Conservation (phyloP, 2,113 vertebrate genomes). For the Oenanthe melanoleuca region DNA sequence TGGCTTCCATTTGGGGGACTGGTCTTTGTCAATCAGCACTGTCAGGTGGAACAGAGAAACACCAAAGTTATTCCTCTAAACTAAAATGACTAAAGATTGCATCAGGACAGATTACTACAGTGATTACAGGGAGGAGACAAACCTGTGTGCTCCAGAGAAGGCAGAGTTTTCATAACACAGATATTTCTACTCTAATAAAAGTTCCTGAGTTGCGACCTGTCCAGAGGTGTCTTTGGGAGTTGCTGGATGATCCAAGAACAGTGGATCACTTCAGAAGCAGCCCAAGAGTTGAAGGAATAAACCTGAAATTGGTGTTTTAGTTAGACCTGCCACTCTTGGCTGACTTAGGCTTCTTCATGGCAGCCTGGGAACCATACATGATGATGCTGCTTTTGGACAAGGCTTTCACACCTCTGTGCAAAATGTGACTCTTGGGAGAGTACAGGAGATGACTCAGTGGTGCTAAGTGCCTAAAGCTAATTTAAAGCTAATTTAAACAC, state of each 20-base stretch:
- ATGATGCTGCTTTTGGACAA: neutral
- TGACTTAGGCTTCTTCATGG: neutral
- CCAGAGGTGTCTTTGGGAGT: neutral
- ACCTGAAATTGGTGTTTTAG: neutral
- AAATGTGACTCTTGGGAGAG: neutral
- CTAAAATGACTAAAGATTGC: neutral
- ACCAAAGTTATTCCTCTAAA: neutral
- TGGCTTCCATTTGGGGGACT: constrained; percentile 89
- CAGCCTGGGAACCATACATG: neutral
- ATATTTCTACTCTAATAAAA: neutral
- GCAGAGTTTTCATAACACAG: neutral
- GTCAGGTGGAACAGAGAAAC: neutral
- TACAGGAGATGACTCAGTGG: neutral
- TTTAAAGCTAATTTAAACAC: neutral
- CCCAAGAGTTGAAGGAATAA: neutral
- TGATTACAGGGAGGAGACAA: neutral
- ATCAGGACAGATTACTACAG: neutral
- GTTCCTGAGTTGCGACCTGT: neutral
- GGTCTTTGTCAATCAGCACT: constrained; percentile 95
- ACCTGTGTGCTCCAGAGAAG: neutral
- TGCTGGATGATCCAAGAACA: neutral
- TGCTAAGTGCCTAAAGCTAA: neutral
- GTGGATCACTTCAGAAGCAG: neutral
- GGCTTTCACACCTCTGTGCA: neutral
- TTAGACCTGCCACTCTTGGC: neutral